Base-by-base conservation (phyloP, 2,797 vertebrate genomes). In the Enoplosus armatus region DNA sequence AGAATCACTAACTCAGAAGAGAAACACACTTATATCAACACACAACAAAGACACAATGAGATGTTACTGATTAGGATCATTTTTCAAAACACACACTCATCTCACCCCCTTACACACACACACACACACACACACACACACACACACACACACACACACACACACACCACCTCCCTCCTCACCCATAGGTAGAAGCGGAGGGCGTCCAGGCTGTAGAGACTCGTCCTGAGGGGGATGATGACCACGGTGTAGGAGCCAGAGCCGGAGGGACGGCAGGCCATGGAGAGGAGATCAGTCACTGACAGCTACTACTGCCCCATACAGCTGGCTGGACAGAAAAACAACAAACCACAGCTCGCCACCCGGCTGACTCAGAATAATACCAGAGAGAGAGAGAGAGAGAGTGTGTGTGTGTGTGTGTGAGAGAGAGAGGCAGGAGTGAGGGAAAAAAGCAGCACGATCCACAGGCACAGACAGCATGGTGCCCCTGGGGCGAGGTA, bases 111-210 rank as follows among this genome's bases (percentile, higher is more conserved):
- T 35, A 53, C 47, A 24, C 37, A 3, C 22, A 48, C 65, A 56
- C 35, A 64, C 39, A 68, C 43, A 61, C 65, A 62, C 55, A 26
- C 64, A 56, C 48, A 67, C 54, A 54, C 65, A 58, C 39, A 24
- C 33, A n/a, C n/a, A n/a, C n/a, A n/a, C n/a, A n/a, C n/a, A n/a
- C n/a, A n/a, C n/a, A n/a, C n/a, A n/a, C n/a, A n/a, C n/a, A n/a
- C n/a, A n/a, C n/a, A n/a, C 10, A 12, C 27, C 47, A 6, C 45
- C 6, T n/a, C 27, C 41, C 55, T 59, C 18, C 76, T 96, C 91
- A 97, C 96, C 96, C 95, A 95, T 85, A 95, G 84, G 88, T 95
- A 96, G 94, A 95, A 96, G 75, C 85, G 93, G 35, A 96, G 89
- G 0, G 95, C 95, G 37, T 96, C 95, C 90, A 91, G 90, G 76